Conservation (phyloP, 2,888 invertebrate species). For the Galeruca laticollis region DNA sequence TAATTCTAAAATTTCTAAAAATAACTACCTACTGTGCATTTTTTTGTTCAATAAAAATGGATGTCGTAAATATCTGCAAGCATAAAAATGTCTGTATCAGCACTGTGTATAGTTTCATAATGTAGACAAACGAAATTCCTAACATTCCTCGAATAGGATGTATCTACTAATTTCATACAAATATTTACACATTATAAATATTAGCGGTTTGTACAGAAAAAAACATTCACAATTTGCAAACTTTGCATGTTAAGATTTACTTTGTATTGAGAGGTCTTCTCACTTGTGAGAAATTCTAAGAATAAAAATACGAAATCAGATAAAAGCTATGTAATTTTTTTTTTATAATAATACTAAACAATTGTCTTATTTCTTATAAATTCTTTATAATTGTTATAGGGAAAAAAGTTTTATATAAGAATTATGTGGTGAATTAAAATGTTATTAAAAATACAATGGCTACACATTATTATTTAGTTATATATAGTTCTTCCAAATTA, state of each 20-base stretch:
- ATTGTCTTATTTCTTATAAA: too few species aligned
- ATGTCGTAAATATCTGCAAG: slow-evolving; percentile 10
- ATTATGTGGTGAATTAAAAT: too few species aligned
- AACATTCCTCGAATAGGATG: slow-evolving; percentile 12
- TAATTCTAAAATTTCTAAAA: slow-evolving; percentile 15
- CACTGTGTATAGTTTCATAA: slow-evolving; percentile 3
- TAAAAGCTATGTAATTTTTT: too few species aligned
- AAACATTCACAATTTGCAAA: background rate
- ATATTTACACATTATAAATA: slow-evolving; percentile 5
- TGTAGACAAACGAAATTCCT: slow-evolving; percentile 19
- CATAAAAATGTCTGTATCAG: slow-evolving; percentile 13
- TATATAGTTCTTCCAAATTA: too few species aligned
- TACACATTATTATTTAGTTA: too few species aligned
- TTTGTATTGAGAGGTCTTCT: background rate
- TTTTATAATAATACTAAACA: too few species aligned
- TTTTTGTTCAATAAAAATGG: slow-evolving; percentile 1
- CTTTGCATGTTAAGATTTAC: background rate
- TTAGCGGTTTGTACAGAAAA: background rate
- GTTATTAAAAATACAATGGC: too few species aligned
- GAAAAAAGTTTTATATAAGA: too few species aligned
- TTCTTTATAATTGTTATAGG: too few species aligned
- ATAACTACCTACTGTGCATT: background rate
- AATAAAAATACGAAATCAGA: too few species aligned
- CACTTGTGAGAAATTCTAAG: too few species aligned
- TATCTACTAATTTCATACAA: background rate